Evolutionary conservation across 2,888 invertebrate species (phyloP), one percentile per base, ranked within the genome.

Genomic region (Trisateles emortualis): DNA sequence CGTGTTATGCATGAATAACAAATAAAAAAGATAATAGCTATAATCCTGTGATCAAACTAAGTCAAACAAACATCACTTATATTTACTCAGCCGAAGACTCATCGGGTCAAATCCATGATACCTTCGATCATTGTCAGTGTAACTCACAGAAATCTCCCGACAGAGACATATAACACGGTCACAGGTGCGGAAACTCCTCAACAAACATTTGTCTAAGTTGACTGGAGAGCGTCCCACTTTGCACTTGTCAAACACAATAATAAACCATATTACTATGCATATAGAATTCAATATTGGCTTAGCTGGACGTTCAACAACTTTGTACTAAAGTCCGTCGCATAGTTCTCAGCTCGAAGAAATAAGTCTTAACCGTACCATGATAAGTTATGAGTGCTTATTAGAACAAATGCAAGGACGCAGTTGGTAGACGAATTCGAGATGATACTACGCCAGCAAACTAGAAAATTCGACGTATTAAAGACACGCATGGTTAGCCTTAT

Each of bases 181-280:
- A 60, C 84, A 84, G 84, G 83, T 84, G 84, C 66, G 65, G 64
- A 70, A 76, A 75, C 74, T 78, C 71, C 67, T 68, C 61, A 76
- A 77, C 79, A 79, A 80, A 82, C 79, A 81, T 83, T 82, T 81
- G 76, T 83, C 75, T 80, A 76, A 78, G 69, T 81, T 74, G 74
- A 77, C 72, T 78, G 62, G 48, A 70, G 51, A 71, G 64, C 43
- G 32, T 5, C 32, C 42, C 48, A 43, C 42, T 54, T 65, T 54
- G 8, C 58, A 61, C 60, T 68, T 55, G 49, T 61, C 60, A 72
- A 72, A 58, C 51, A 60, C 52, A 50, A 65, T 43, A 55, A 52
- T 54, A 44, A 16, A 61, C 69, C 69, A 51, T 76, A 63, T 63
- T 13, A 16, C 66, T 11, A 60, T 43, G 55, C 14, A 33, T n/a